Evolutionary conservation across 53 echinoderm and acorn worm species (phyloP).

Genomic region (Hippasteria phrygiana): DNA sequence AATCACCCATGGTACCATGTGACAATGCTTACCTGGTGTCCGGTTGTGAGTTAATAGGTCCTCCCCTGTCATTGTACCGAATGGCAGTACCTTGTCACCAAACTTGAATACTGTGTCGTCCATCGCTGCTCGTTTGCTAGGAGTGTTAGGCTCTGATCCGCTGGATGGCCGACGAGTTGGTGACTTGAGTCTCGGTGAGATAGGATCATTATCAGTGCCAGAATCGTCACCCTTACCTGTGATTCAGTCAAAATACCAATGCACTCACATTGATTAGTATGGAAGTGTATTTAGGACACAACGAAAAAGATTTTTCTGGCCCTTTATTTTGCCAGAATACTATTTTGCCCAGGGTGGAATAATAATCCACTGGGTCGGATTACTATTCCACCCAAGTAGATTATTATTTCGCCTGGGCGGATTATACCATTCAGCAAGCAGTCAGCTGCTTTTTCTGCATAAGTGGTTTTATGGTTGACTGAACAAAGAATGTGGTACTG

Average conservation of each 20-base stretch:
- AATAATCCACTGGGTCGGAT: too few relatives aligned
- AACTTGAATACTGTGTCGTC: conserved; percentile 92
- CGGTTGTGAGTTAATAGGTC: neutral
- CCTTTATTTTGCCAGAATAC: too few relatives aligned
- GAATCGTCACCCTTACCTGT: conserved; percentile 84
- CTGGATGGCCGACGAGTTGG: conserved; percentile 81
- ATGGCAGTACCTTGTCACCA: conserved; percentile 22
- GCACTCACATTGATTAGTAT: neutral
- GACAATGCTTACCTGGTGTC: conserved; percentile 29
- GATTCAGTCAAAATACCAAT: neutral
- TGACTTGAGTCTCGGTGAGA: conserved; percentile 86
- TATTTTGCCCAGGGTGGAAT: too few relatives aligned
- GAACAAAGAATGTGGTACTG: too few relatives aligned
- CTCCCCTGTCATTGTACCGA: neutral
- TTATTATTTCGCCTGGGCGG: too few relatives aligned
- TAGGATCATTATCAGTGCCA: conserved; percentile 92
- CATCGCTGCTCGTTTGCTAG: conserved; percentile 62
- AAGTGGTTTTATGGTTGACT: too few relatives aligned
- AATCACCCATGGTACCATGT: too few relatives aligned
- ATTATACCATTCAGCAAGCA: too few relatives aligned
- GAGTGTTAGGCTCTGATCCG: conserved; percentile 92
- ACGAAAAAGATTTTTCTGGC: too few relatives aligned
- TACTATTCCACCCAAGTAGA: too few relatives aligned
- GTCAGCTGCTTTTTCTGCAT: too few relatives aligned
- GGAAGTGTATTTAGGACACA: too few relatives aligned